Base-by-base conservation (phyloP, 2,888 invertebrate genomes). In the Cecidostiba fungosa region DNA sequence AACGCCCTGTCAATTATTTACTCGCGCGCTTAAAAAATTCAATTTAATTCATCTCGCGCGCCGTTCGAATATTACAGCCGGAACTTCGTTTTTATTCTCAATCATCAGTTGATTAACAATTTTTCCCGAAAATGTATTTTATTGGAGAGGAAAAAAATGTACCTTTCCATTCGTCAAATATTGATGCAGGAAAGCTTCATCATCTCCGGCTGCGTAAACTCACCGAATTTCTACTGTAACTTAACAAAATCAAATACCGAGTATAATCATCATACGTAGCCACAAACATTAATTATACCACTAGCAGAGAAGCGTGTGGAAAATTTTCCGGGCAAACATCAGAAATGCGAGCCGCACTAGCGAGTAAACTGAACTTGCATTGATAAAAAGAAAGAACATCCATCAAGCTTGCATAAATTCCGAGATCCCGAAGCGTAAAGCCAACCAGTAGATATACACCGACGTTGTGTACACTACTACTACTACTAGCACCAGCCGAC, bases 391-490 rank as follows among this genome's bases (percentile, higher is more conserved):
- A 59, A 59, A 59, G n/a, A 23, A 59, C 59, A 4, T 16, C 36
- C 19, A 39, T 72, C 39, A 39, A 72, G 19, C 36, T 32, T 39
- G 39, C 19, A 39, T 72, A 72, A 39, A 72, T 72, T 32, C 4
- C 26, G 29, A 12, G 66, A 66, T 26, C 66, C 23, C 12, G 23
- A 62, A 62, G 23, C 62, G 29, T 36, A 29, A 36, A 70, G 16
- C 19, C 16, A 39, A 72, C 23, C n/a, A 72, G 43, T 72, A n/a
- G 72, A 72, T 72, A n/a, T 12, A 19, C 39, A 70, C 69, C 36
- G 69, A 32, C 32, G 36, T 12, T 19, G 19, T 5, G 29, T n/a
- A n/a, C 19, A 50, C 50, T 4, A 16, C 47, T 47, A 16, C 54
- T n/a, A 54, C 43, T 54, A 54, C 54, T 3, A 47, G 3, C 8